A percentile compares a stretch with the other conserved stretches of the same genome.
phyloP scores from a whole-genome alignment of 2,113 vertebrate genomes.

The Scophthalmus maximus region DNA sequence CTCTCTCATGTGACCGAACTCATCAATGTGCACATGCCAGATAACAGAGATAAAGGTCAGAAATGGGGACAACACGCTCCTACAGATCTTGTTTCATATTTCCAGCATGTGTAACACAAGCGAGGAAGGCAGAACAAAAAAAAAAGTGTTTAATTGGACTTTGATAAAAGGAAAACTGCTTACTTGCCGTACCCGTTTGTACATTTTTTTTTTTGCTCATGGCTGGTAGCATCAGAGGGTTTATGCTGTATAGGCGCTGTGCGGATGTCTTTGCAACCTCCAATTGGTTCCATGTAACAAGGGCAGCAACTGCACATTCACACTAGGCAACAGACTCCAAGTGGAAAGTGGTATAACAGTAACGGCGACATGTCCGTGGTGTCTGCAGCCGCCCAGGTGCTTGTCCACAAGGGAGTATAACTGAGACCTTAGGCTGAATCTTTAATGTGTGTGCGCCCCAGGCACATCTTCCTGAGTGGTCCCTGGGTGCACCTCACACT shows the following conservation, averaged over 20 bases:
- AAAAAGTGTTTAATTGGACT: neutral
- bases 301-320: neutral
- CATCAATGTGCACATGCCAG: constrained; percentile 21
- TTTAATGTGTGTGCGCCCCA: constrained; percentile 27
- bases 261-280: neutral
- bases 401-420: constrained; percentile 4
- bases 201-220: no score
- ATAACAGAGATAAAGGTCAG: constrained; percentile 44
- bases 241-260: no score
- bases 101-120: neutral
- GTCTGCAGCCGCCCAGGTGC: constrained; percentile 1
- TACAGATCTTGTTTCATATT: neutral
- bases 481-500: constrained; percentile 65
- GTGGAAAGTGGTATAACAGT: neutral
- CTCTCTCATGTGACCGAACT: constrained; percentile 21
- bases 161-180: neutral
- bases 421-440: constrained; percentile 35
- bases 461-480: constrained; percentile 68
- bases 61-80: neutral
- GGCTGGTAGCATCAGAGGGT: neutral
- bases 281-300: neutral
- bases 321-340: neutral
- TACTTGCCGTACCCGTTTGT: neutral
- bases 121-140: neutral
- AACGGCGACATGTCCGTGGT: neutral